Conservation (phyloP, 1,140 invertebrate genomes). For the Spodoptera frugiperda region DNA sequence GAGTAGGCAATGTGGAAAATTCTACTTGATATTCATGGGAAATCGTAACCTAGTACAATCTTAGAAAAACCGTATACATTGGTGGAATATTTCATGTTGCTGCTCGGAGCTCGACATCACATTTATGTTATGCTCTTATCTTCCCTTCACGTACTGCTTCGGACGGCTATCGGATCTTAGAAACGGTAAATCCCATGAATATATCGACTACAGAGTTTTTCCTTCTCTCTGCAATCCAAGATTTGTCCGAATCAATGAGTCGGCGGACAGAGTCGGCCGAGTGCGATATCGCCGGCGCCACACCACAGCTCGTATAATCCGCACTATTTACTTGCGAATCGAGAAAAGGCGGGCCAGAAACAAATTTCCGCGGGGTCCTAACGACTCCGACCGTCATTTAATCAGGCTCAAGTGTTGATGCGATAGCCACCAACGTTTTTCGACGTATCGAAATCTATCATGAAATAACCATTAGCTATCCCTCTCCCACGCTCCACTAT, state of each 20-base stretch:
- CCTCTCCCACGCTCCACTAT: conserved; percentile 44
- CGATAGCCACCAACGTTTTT: conserved; percentile 60
- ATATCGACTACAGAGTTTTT: conserved; percentile 30
- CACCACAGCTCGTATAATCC: conserved; percentile 53
- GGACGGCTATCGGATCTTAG: conserved; percentile 24
- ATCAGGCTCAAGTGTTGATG: conserved; percentile 78
- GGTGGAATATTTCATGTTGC: conserved; percentile 16
- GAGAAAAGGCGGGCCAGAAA: conserved; percentile 70
- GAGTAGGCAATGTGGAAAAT: no score
- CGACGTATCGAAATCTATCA: conserved; percentile 69
- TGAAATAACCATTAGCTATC: conserved; percentile 57
- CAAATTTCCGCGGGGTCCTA: conserved; percentile 74
- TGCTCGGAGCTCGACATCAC: not conserved
- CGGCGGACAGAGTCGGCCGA: conserved; percentile 16
- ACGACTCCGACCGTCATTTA: conserved; percentile 75
- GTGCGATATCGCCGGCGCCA: conserved; percentile 34
- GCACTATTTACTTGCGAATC: conserved; percentile 70
- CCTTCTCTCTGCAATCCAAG: conserved; percentile 22
- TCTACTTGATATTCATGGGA: conserved; percentile 9
- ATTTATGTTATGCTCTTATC: not conserved
- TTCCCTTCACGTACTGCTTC: not conserved
- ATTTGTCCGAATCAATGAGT: conserved; percentile 48
- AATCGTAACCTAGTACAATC: not conserved
- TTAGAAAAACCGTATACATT: not conserved
- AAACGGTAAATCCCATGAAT: conserved; percentile 33